phyloP scores from a whole-genome alignment of 2,797 vertebrate genomes.

The Coregonus sp. region DNA sequence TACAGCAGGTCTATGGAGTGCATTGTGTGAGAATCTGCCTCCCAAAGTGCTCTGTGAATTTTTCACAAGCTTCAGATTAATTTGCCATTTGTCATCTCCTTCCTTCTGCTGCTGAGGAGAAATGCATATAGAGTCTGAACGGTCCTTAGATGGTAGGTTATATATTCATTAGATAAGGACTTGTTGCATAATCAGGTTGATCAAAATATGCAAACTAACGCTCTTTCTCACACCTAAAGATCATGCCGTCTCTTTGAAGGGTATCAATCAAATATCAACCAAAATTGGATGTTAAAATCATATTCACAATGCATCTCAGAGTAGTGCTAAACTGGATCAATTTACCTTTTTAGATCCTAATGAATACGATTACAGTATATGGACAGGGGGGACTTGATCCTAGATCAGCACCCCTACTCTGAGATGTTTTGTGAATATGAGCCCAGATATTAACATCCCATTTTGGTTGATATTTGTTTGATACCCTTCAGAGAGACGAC shows the following conservation, averaged over 20 bases:
- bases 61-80: slow-evolving; percentile 14
- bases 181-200: not conserved
- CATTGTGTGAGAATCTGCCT: not conserved
- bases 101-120: not conserved
- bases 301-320: too few species aligned
- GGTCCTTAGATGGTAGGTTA: not conserved
- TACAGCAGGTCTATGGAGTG: not conserved
- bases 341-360: not conserved
- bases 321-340: not conserved
- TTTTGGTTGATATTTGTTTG: not conserved
- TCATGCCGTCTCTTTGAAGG: not conserved
- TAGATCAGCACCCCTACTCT: too few species aligned
- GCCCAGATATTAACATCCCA: too few species aligned
- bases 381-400: too few species aligned
- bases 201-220: not conserved
- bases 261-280: too few species aligned
- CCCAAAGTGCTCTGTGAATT: not conserved
- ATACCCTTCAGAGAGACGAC: not conserved
- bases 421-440: too few species aligned
- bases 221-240: not conserved
- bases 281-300: not conserved
- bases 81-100: slow-evolving; percentile 2
- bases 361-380: too few species aligned
- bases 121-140: not conserved
- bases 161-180: not conserved